A percentile compares a stretch with the other conserved stretches of the same genome.
These are phyloP conservation scores for Dasypus novemcinctus DNA, from an alignment of 2,113 vertebrate species.

Conservation along the genomic window DNA sequence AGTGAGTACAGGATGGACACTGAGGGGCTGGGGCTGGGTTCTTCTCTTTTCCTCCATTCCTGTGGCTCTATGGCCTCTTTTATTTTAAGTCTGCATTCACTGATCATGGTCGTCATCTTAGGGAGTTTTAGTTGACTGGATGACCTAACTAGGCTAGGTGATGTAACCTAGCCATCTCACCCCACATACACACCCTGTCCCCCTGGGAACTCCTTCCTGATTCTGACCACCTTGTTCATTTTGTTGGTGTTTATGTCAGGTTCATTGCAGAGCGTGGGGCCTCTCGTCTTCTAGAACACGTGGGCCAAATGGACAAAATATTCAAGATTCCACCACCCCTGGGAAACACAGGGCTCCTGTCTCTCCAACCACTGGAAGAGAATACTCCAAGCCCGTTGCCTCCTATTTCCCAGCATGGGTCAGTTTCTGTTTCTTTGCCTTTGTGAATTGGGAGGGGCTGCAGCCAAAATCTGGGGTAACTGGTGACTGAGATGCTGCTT, in stretches of 20 bases:
- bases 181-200: too few species aligned
- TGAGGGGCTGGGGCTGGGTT: background rate
- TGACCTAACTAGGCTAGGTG: background rate
- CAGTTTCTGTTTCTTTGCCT: background rate
- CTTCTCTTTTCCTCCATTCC: background rate
- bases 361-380: constrained; percentile 38
- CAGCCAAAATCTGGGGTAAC: background rate
- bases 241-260: constrained; percentile 76
- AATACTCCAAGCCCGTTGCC: constrained; percentile 70
- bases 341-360: constrained; percentile 25
- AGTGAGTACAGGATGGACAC: constrained; percentile 44
- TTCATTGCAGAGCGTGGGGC: constrained; percentile 90
- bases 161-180: background rate
- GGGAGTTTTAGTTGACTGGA: background rate
- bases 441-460: background rate
- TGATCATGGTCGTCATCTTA: background rate
- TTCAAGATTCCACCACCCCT: constrained; percentile 84
- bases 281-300: constrained; percentile 88
- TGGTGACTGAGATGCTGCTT: background rate
- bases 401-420: constrained; percentile 71
- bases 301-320: constrained; percentile 88
- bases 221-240: background rate
- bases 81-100: background rate
- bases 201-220: background rate
- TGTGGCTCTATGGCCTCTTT: background rate